phyloP scores from a whole-genome alignment of 2,797 vertebrate genomes.

The Ibycter americanus region DNA sequence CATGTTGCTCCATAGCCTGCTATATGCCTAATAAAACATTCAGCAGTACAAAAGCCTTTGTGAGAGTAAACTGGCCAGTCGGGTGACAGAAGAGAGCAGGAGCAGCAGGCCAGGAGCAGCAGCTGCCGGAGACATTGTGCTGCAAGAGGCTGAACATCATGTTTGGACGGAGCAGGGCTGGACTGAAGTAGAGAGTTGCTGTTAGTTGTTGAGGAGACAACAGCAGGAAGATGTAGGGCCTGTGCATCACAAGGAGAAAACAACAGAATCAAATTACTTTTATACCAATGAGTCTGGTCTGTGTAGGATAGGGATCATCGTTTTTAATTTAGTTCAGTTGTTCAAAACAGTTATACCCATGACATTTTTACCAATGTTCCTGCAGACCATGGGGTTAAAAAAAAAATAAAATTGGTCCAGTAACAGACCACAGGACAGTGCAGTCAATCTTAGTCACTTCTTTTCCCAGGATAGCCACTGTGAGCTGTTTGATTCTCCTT shows the following conservation, averaged over 20 bases:
- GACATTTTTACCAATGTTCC: not conserved
- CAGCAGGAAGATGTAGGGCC: fast-evolving
- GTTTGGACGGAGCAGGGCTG: not conserved
- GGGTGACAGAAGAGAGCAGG: not conserved
- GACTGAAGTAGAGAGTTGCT: not conserved
- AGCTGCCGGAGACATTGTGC: not conserved
- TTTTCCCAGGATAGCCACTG: not conserved
- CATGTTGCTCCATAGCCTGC: not conserved
- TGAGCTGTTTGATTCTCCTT: not conserved
- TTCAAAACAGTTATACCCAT: not conserved
- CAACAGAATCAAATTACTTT: not conserved
- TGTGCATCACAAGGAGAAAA: not conserved
- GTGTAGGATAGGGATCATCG: not conserved
- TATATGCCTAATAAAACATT: not conserved
- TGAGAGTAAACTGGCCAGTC: not conserved
- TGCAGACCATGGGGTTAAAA: not conserved
- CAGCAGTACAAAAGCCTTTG: not conserved
- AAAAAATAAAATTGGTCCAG: not conserved
- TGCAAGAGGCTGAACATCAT: not conserved
- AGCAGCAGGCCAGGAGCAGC: not conserved
- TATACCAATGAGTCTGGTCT: not conserved
- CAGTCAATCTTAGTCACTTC: not conserved
- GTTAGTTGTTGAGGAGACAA: not conserved
- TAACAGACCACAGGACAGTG: not conserved
- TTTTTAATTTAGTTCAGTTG: not conserved